Evolutionary conservation across 2,797 vertebrate species (phyloP), one percentile per base, ranked within the genome.

Genomic region (Prunella strophiata): DNA sequence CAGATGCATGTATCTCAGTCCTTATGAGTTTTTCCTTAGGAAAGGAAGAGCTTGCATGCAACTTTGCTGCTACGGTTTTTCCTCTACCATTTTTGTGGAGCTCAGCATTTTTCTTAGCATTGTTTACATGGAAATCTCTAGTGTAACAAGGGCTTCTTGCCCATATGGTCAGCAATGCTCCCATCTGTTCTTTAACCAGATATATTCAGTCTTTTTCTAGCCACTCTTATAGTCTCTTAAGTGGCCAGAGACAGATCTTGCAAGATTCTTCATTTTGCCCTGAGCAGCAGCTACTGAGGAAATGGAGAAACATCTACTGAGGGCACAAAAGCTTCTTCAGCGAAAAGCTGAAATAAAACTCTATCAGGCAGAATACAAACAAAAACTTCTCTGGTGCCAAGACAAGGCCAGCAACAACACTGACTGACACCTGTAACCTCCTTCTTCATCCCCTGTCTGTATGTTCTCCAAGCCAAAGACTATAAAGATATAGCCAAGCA

Each of bases 371-470:
- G 13, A 66, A 68, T 17, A 76, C 6, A 66, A 54, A 30, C 11
- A 52, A 87, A 81, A 78, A 6, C 7, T 50, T n/a, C 40, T 47
- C 38, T 43, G 11, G 6, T 66, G 59, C 26, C 11, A 76, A 68
- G 9, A 57, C 9, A 68, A 68, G 50, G 19, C 19, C 29, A 71
- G 23, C 10, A 75, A 72, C 11, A 74, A 65, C 19, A 29, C 0
- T 38, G n/a, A 81, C 10, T 15, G 42, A 43, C 22, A 62, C 6
- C 3, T 54, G 40, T 94, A 79, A 32, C 5, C 5, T 14, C 2
- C 4, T 65, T 22, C 34, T 65, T 57, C 0, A 0, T 23, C 10
- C 5, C 11, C 11, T 48, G 11, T 45, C 20, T 25, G 21, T 18
- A 25, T 16, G 36, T 47, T 32, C 42, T 62, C 29, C 50, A 82